Conservation (phyloP, 2,888 invertebrate genomes). For the Eupithecia dodoneata region DNA sequence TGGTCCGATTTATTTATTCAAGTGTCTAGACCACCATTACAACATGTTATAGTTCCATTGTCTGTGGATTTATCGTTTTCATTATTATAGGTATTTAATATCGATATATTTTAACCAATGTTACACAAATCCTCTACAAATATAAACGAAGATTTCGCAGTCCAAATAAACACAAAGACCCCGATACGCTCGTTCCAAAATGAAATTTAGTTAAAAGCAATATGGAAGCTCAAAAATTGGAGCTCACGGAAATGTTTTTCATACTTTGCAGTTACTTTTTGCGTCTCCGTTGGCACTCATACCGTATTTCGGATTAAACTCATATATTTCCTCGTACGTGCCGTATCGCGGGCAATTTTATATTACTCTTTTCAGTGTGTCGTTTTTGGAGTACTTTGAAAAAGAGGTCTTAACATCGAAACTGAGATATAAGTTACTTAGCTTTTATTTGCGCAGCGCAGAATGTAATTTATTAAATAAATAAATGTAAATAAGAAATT, state of each 20-base stretch:
- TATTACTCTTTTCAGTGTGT: slow-evolving; percentile 23
- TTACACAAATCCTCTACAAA: neutral
- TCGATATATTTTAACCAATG: neutral
- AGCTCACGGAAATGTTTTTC: slow-evolving; percentile 12
- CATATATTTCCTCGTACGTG: slow-evolving; percentile 56
- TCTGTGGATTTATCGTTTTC: slow-evolving; percentile 4
- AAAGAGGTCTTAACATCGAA: slow-evolving; percentile 3
- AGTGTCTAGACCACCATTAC: neutral
- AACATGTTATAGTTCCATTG: slow-evolving; percentile 8
- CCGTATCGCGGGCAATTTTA: slow-evolving; percentile 54
- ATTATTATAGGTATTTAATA: neutral
- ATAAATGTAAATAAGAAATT: too few relatives aligned
- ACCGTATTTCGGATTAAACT: slow-evolving; percentile 45
- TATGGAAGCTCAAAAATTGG: slow-evolving; percentile 9
- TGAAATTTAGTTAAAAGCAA: slow-evolving; percentile 5
- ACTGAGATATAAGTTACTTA: neutral
- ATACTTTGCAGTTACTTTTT: slow-evolving; percentile 42
- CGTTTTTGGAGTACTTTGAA: slow-evolving; percentile 16
- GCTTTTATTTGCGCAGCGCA: neutral
- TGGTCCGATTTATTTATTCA: slow-evolving; percentile 4
- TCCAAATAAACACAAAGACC: neutral
- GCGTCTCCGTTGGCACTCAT: slow-evolving; percentile 28
- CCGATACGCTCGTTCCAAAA: neutral
- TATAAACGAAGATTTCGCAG: neutral
- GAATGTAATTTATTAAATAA: too few relatives aligned